Evolutionary conservation across 2,113 vertebrate species (phyloP).

Genomic region (Anarhynchus alexandrinus): DNA sequence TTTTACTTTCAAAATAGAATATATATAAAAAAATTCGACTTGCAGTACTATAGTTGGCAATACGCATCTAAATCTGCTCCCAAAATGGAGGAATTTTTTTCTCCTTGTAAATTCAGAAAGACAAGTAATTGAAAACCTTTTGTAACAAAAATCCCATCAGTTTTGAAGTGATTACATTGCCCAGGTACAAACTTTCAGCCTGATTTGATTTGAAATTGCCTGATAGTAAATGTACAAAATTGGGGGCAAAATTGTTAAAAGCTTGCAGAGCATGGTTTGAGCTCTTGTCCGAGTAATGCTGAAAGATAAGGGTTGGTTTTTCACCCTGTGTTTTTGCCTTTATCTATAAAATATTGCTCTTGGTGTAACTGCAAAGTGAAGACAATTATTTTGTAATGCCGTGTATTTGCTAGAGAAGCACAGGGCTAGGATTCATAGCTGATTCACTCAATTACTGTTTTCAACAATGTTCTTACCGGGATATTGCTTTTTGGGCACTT

Average conservation of each 20-base stretch:
- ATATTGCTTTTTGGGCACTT: constrained; percentile 52
- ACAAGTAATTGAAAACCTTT: neutral
- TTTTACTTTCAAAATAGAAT: neutral
- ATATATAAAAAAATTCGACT: neutral
- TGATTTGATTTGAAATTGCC: constrained; percentile 8
- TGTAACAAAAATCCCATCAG: neutral
- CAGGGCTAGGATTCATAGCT: constrained; percentile 32
- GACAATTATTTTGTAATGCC: constrained; percentile 61
- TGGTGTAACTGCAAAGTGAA: constrained; percentile 30
- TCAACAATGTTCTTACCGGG: constrained; percentile 40
- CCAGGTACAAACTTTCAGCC: neutral
- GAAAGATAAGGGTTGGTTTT: neutral
- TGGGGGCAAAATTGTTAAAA: neutral
- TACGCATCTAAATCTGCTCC: neutral
- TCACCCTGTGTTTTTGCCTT: neutral
- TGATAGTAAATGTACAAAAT: neutral
- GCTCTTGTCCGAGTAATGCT: neutral
- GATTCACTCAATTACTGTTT: constrained; percentile 64
- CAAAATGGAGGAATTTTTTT: neutral
- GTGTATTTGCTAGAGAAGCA: constrained; percentile 40
- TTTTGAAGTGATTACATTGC: neutral
- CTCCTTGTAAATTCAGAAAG: neutral
- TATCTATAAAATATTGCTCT: constrained; percentile 24
- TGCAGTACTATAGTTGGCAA: neutral
- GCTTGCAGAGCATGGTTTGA: neutral